Percentiles rank a stretch among this genome's conserved stretches.
phyloP scores from a whole-genome alignment of 2,113 vertebrate genomes.

The Elephantulus edwardii region DNA sequence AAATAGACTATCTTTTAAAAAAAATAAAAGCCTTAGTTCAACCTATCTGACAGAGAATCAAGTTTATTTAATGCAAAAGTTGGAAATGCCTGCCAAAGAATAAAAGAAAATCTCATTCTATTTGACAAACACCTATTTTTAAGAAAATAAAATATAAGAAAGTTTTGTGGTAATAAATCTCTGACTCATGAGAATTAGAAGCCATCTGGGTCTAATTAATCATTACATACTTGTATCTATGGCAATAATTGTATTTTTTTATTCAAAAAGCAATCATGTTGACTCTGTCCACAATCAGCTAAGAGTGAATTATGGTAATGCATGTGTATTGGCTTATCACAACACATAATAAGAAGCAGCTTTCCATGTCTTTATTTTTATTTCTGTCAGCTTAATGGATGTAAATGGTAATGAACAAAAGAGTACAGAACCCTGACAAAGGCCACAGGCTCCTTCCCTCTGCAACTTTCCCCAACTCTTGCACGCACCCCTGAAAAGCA shows the following conservation, averaged over 20 bases:
- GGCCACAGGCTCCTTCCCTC: not conserved
- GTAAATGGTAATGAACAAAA: slow-evolving; percentile 2
- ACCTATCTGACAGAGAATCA: not conserved
- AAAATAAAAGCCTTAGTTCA: not conserved
- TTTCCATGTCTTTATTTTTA: slow-evolving; percentile 46
- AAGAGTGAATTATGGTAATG: slow-evolving; percentile 56
- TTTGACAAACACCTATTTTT: slow-evolving; percentile 21
- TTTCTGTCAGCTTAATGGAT: slow-evolving; percentile 52
- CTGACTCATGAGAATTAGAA: slow-evolving; percentile 25
- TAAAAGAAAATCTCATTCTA: slow-evolving; percentile 35
- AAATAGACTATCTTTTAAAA: not conserved
- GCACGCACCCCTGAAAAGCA: slow-evolving; percentile 28
- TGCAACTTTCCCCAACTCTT: not conserved
- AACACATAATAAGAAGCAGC: slow-evolving; percentile 23
- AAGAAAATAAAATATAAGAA: slow-evolving; percentile 39
- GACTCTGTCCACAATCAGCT: slow-evolving; percentile 53
- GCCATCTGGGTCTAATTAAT: slow-evolving; percentile 48
- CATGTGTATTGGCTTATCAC: slow-evolving; percentile 33
- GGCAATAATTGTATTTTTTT: slow-evolving; percentile 35
- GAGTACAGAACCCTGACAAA: slow-evolving; percentile 39
- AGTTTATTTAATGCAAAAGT: slow-evolving; percentile 1
- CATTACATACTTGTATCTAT: slow-evolving; percentile 35
- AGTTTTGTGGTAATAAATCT: slow-evolving; percentile 43
- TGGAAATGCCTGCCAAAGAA: slow-evolving; percentile 22
- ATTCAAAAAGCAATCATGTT: slow-evolving; percentile 57